Evolutionary conservation across 2,113 vertebrate species (phyloP).

Genomic region (Serinus canaria): DNA sequence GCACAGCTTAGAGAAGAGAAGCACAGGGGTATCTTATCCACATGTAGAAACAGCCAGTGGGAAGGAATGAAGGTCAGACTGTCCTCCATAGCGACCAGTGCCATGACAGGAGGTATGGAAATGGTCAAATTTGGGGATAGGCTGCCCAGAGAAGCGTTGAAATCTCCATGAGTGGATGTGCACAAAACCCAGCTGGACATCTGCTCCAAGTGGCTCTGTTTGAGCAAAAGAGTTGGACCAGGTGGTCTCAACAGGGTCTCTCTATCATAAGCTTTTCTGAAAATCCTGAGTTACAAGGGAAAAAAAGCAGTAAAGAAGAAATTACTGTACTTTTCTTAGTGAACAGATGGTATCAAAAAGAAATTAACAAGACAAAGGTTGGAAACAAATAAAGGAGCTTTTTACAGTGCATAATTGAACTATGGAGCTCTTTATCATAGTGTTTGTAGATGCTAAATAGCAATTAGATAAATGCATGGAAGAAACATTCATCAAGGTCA

Average conservation of each 20-base stretch:
- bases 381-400: background rate
- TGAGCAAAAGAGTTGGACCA: background rate
- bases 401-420: background rate
- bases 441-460: background rate
- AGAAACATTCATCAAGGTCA: slow-evolving; percentile 1
- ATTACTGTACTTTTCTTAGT: background rate
- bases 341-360: background rate
- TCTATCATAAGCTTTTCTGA: background rate
- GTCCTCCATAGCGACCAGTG: background rate
- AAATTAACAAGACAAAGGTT: background rate
- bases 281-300: background rate
- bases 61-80: background rate
- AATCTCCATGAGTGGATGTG: background rate
- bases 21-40: background rate
- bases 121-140: background rate
- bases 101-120: background rate
- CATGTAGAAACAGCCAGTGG: fast-evolving
- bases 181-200: background rate
- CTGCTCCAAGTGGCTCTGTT: background rate
- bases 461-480: background rate
- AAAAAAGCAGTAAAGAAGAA: background rate
- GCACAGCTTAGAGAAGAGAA: background rate
- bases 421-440: background rate
- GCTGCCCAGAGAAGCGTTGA: background rate
- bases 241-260: fast-evolving